Conservation (phyloP, 2,797 vertebrate genomes). For the Synaphobranchus kaupii region DNA sequence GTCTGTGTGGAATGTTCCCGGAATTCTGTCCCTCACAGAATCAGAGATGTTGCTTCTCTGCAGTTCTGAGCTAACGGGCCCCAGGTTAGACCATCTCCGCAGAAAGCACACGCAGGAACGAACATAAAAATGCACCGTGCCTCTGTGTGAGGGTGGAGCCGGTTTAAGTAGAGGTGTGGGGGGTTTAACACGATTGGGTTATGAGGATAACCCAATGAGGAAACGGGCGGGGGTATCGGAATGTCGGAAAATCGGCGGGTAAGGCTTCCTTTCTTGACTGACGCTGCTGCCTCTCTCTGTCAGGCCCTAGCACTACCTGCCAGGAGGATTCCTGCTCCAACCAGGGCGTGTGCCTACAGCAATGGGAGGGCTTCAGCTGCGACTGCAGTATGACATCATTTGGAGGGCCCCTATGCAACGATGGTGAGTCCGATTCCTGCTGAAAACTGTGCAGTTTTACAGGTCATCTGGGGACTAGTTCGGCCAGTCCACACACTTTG, state of each 20-base stretch:
- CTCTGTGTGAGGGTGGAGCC: not conserved
- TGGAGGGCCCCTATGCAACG: constrained; percentile 92
- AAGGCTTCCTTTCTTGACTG: not conserved
- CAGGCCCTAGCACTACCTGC: constrained; percentile 97
- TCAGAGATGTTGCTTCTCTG: not conserved
- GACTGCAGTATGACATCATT: constrained; percentile 99
- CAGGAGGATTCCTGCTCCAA: constrained; percentile 98
- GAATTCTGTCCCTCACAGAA: not conserved
- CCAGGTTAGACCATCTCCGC: not conserved
- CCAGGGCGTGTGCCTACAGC: constrained; percentile 96
- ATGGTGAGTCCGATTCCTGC: constrained; percentile 77
- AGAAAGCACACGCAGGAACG: not conserved
- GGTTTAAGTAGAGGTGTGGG: not conserved
- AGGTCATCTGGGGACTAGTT: not conserved
- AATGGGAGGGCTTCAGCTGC: constrained; percentile 98
- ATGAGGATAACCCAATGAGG: too few species aligned
- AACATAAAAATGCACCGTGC: not conserved
- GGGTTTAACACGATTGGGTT: constrained; percentile 30
- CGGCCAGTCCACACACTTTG: not conserved
- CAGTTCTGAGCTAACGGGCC: not conserved
- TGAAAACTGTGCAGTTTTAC: not conserved
- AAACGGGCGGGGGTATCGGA: not conserved
- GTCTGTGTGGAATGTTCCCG: not conserved
- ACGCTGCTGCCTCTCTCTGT: constrained; percentile 37
- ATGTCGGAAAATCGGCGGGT: not conserved